phyloP scores from a whole-genome alignment of 2,797 vertebrate genomes.

The Pampus argenteus region DNA sequence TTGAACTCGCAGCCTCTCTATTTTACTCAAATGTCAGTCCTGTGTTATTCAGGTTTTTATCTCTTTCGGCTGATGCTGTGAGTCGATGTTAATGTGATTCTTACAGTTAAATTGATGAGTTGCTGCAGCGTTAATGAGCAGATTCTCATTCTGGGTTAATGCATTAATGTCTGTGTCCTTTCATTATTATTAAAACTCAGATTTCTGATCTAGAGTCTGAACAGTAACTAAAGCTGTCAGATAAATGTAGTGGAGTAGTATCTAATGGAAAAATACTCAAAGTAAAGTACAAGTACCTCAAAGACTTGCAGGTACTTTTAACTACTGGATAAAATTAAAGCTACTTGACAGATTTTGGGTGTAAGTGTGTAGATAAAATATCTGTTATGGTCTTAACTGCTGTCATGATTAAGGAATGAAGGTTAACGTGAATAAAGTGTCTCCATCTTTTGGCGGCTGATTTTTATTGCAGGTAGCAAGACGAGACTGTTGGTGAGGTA shows the following conservation, averaged over 20 bases:
- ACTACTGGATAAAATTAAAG: neutral
- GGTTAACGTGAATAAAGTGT: constrained; percentile 14
- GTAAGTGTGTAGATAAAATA: constrained; percentile 10
- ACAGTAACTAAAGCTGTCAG: too few species aligned
- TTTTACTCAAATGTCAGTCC: neutral
- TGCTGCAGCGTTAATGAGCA: constrained; percentile 11
- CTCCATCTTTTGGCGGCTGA: constrained; percentile 23
- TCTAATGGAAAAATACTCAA: too few species aligned
- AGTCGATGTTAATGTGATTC: constrained; percentile 19
- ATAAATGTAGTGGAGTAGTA: neutral
- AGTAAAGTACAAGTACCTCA: too few species aligned
- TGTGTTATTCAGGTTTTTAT: neutral
- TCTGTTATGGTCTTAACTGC: neutral
- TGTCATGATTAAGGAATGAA: neutral
- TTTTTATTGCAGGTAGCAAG: constrained; percentile 17
- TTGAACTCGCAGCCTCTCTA: constrained; percentile 3
- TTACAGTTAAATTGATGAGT: constrained; percentile 8
- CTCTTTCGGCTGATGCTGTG: constrained; percentile 1
- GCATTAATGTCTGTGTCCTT: neutral
- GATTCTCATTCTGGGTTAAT: constrained; percentile 12
- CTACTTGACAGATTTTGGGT: neutral
- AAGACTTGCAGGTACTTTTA: neutral
- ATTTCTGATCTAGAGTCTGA: too few species aligned
- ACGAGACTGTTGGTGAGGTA: neutral
- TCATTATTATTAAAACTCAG: neutral